Evolutionary conservation across 2,888 invertebrate species (phyloP).

Genomic region (Lithophane leautieri): DNA sequence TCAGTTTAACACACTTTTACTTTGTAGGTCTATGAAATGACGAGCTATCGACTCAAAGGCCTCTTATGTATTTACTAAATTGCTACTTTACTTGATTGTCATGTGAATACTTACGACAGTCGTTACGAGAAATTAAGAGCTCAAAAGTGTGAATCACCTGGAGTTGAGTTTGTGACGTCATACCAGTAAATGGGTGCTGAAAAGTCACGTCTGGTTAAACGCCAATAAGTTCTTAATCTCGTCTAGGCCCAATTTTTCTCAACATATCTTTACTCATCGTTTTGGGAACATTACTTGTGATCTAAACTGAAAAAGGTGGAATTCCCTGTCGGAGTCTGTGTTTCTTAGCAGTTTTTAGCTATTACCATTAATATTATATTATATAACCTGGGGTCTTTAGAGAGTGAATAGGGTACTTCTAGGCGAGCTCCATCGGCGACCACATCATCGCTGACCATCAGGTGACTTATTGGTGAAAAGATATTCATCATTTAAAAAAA

Average conservation of each 20-base stretch:
- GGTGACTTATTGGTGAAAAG: too few relatives aligned
- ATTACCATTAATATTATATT: too few relatives aligned
- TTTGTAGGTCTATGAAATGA: constrained; percentile 6
- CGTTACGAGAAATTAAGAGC: background rate
- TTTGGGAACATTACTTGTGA: background rate
- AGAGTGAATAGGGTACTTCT: too few relatives aligned
- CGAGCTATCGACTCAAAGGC: background rate
- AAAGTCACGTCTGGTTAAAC: background rate
- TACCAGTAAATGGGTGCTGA: background rate
- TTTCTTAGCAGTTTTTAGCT: too few relatives aligned
- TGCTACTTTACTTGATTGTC: constrained; percentile 10
- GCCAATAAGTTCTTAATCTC: background rate
- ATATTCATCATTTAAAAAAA: too few relatives aligned
- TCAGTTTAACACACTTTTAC: constrained; percentile 8
- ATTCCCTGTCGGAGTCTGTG: background rate
- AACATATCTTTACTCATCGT: background rate
- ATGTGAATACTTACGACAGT: background rate
- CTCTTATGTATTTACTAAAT: background rate
- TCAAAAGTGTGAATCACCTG: background rate
- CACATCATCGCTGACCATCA: too few relatives aligned
- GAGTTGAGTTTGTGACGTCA: background rate
- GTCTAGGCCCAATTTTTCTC: background rate
- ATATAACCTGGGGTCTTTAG: too few relatives aligned
- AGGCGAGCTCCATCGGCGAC: too few relatives aligned
- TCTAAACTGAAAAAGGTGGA: background rate